Conservation (phyloP, 2,113 vertebrate species). For the Mormyrus iriodes region DNA sequence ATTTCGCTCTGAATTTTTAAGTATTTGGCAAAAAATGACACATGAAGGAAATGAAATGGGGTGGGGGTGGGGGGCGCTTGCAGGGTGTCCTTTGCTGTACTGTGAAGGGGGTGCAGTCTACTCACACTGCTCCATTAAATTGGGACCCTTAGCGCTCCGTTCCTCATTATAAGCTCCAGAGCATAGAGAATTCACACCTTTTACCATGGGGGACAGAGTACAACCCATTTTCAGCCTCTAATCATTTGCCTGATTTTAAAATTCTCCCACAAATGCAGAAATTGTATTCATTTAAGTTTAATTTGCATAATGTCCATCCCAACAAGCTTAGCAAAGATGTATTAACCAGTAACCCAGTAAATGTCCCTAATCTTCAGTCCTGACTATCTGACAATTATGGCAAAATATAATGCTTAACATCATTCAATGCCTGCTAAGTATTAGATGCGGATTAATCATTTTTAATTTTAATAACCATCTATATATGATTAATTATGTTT, state of each 20-base stretch:
- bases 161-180: not conserved
- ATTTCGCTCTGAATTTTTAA: not conserved
- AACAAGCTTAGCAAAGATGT: not conserved
- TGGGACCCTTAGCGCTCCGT: not conserved
- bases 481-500: not conserved
- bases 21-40: conserved; percentile 2
- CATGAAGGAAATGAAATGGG: not conserved
- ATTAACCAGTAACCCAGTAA: not conserved
- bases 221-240: not conserved
- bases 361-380: not conserved
- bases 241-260: not conserved
- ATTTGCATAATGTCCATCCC: not conserved
- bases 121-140: not conserved
- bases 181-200: not conserved
- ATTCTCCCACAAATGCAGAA: not conserved
- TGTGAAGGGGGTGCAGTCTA: not conserved
- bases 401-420: not conserved
- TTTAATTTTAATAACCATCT: not conserved
- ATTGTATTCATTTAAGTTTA: not conserved
- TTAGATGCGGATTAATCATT: not conserved
- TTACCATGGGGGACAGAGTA: not conserved
- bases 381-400: not conserved
- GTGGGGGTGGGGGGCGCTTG: not conserved
- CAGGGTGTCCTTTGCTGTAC: not conserved
- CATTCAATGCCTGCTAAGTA: not conserved